Percentiles rank a stretch among this genome's conserved stretches.
Evolutionary conservation across 2,888 invertebrate species (phyloP).

Genomic region (Habrosyne pyritoides): DNA sequence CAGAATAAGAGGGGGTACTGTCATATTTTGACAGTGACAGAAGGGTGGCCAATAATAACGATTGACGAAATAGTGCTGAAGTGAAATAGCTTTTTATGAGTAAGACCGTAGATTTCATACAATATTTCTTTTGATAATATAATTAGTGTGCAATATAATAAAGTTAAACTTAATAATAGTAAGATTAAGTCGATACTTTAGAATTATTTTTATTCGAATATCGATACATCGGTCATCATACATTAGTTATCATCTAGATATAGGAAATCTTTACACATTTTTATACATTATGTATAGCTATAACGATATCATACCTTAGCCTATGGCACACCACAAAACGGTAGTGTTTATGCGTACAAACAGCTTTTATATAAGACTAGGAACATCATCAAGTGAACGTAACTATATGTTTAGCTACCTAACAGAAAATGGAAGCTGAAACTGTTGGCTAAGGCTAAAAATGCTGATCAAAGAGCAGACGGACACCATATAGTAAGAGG

Average conservation of each 20-base stretch:
- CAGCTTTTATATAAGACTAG: too few species aligned
- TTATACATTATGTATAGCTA: background rate
- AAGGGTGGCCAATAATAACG: too few species aligned
- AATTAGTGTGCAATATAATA: conserved; percentile 1
- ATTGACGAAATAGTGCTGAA: too few species aligned
- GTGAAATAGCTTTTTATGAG: too few species aligned
- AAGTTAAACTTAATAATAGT: background rate
- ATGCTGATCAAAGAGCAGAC: too few species aligned
- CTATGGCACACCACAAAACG: background rate
- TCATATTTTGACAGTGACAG: too few species aligned
- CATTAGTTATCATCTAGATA: background rate
- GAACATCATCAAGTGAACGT: too few species aligned
- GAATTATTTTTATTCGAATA: background rate
- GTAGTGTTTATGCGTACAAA: background rate
- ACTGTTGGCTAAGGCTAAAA: too few species aligned
- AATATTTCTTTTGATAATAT: background rate
- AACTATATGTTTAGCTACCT: too few species aligned
- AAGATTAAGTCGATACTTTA: background rate
- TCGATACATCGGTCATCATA: background rate
- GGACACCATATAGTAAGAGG: too few species aligned
- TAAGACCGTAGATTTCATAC: background rate
- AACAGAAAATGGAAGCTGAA: too few species aligned
- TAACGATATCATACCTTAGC: background rate
- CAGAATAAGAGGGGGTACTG: too few species aligned
- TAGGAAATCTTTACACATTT: background rate